Evolutionary conservation across 92 coral and sea anemone species (phyloP).

Genomic region (Porites lobata): DNA sequence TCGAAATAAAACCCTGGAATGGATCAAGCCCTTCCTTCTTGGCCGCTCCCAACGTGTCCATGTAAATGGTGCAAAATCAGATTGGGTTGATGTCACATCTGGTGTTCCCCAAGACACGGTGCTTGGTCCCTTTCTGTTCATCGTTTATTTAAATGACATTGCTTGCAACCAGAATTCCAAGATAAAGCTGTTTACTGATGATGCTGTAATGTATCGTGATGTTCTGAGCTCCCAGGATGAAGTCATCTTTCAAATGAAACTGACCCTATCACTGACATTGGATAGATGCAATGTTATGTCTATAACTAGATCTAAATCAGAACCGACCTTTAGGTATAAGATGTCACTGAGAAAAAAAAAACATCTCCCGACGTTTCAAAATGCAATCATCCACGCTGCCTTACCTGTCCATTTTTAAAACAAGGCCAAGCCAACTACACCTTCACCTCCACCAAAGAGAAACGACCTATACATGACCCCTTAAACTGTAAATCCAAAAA

Average conservation of each 20-base stretch:
- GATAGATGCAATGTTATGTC: slow-evolving; percentile 40
- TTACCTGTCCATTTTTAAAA: no score
- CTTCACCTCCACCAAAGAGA: no score
- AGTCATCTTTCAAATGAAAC: no score
- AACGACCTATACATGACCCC: no score
- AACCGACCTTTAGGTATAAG: neutral
- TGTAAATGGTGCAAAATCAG: slow-evolving; percentile 34
- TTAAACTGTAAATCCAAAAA: no score
- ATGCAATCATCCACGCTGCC: no score
- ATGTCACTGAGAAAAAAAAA: neutral
- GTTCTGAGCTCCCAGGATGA: no score
- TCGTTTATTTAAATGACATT: slow-evolving; percentile 16
- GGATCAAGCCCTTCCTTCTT: slow-evolving; percentile 49
- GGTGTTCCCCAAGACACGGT: slow-evolving; percentile 57
- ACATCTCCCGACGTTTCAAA: no score
- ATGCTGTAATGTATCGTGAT: no score
- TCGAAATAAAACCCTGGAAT: slow-evolving; percentile 31
- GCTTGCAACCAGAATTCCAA: neutral
- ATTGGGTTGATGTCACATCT: slow-evolving; percentile 31
- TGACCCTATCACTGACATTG: neutral
- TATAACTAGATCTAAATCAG: slow-evolving; percentile 26
- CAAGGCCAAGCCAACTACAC: no score
- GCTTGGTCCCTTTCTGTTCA: slow-evolving; percentile 33
- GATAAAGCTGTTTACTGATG: no score
- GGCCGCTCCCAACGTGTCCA: slow-evolving; percentile 41